A percentile compares a stretch with the other conserved stretches of the same genome.
Evolutionary conservation across 2,888 invertebrate genomes (phyloP).

Genomic region (Chirona hameri): DNA sequence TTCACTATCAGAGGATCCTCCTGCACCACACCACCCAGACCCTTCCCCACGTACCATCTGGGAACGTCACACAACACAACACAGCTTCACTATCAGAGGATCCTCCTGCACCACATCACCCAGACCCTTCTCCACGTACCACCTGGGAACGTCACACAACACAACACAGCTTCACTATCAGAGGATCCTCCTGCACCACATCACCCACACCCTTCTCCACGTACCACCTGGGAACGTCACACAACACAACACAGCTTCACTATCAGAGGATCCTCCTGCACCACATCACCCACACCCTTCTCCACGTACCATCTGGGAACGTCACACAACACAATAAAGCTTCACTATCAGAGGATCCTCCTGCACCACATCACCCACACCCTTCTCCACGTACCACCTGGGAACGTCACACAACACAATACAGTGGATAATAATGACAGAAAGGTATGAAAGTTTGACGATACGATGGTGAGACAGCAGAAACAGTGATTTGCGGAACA

Average conservation of each 20-base stretch:
- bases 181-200: conserved; percentile 52
- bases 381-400: conserved; percentile 57
- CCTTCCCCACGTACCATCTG: conserved; percentile 57
- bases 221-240: conserved; percentile 59
- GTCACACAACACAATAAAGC: no score
- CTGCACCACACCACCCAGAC: conserved; percentile 49
- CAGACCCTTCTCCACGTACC: conserved; percentile 55
- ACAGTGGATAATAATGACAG: no score
- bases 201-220: conserved; percentile 51
- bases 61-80: no score
- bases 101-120: conserved; percentile 48
- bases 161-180: conserved; percentile 66
- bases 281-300: conserved; percentile 50
- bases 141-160: no score
- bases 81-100: conserved; percentile 64
- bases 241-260: no score
- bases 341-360: conserved; percentile 61
- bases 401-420: no score
- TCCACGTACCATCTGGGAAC: conserved; percentile 57
- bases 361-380: conserved; percentile 49
- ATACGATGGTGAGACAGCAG: no score
- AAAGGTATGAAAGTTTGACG: no score
- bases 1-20: conserved; percentile 61
- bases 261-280: conserved; percentile 56
- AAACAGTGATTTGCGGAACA: no score